phyloP scores from a whole-genome alignment of 2,113 vertebrate species.

The Xenus cinereus region DNA sequence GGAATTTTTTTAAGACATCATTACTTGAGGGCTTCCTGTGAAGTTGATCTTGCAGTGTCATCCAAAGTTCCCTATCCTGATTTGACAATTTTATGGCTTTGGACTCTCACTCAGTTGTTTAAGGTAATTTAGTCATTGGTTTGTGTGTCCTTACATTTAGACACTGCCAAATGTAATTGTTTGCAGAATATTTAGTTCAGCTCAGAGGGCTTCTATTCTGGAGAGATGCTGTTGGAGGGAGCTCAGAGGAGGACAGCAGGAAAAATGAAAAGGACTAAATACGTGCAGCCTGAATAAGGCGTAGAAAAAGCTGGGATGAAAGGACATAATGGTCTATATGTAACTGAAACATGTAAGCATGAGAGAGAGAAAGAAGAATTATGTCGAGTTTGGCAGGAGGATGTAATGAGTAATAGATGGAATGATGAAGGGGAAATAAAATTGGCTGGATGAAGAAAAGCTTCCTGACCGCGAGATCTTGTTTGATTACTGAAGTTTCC shows the following conservation, averaged over 20 bases:
- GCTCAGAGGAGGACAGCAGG: neutral
- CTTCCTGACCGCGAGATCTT: conserved; percentile 62
- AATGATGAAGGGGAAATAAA: conserved; percentile 64
- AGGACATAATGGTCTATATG: neutral
- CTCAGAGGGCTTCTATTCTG: neutral
- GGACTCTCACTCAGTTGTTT: conserved; percentile 40
- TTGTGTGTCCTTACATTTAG: conserved; percentile 2
- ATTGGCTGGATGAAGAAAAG: conserved; percentile 57
- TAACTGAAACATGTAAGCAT: neutral
- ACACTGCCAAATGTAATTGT: neutral
- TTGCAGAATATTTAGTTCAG: neutral
- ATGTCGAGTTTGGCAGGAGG: conserved; percentile 49
- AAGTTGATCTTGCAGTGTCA: conserved; percentile 50
- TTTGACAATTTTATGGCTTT: conserved; percentile 54
- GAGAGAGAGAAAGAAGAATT: conserved; percentile 34
- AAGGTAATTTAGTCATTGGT: conserved; percentile 55
- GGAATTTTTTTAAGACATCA: neutral
- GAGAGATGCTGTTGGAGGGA: neutral
- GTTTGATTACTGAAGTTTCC: conserved; percentile 58
- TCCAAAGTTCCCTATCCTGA: conserved; percentile 38
- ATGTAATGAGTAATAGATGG: conserved; percentile 66
- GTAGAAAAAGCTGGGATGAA: neutral
- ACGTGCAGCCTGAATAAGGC: neutral
- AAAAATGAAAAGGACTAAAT: neutral
- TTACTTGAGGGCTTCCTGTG: conserved; percentile 14